phyloP scores from a whole-genome alignment of 2,888 invertebrate species.

The Nematopogon swammerdamellus region DNA sequence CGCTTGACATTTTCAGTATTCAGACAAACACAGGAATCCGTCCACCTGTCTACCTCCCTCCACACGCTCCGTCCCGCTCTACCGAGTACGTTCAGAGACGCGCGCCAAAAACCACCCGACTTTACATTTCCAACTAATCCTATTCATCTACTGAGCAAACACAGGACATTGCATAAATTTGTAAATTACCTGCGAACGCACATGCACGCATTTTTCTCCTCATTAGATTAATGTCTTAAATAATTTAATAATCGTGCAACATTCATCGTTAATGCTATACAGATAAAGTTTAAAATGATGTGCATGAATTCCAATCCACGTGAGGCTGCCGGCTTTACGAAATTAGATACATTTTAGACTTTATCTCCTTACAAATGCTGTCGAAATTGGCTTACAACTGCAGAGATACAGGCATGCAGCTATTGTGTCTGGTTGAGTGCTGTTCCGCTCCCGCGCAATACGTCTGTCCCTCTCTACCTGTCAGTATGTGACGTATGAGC shows the following conservation, averaged over 20 bases:
- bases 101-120: neutral
- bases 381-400: neutral
- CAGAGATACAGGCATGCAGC: neutral
- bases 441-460: conserved; percentile 25
- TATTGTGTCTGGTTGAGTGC: conserved; percentile 3
- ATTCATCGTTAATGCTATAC: neutral
- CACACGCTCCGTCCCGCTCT: neutral
- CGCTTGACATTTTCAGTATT: neutral
- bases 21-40: neutral
- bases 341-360: neutral
- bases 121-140: neutral
- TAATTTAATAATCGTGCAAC: neutral
- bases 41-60: neutral
- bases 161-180: neutral
- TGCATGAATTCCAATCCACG: neutral
- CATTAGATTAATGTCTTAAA: neutral
- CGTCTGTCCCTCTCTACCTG: conserved; percentile 21
- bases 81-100: neutral
- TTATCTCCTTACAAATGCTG: neutral
- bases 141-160: neutral
- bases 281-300: neutral
- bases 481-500: neutral
- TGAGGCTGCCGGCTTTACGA: too few relatives aligned
- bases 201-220: neutral
- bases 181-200: neutral